These are phyloP conservation scores for Drosophila sp. DNA, from an alignment of 1,140 invertebrate species.

Conservation along the genomic window DNA sequence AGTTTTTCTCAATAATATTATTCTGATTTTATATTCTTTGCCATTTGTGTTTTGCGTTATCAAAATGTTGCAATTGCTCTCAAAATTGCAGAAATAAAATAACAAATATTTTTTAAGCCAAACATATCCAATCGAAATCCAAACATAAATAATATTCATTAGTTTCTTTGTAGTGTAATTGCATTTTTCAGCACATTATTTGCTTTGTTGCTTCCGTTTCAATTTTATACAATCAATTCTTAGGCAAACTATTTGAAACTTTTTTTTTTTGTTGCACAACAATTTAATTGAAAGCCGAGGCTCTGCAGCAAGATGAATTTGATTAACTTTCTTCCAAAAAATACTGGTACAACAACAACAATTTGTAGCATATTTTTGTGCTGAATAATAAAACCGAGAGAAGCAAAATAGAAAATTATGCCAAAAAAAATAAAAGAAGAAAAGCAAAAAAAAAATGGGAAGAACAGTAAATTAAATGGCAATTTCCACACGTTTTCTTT, in stretches of 20 bases:
- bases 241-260: background rate
- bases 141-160: background rate
- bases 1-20: no score
- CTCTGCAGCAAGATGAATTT: background rate
- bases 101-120: background rate
- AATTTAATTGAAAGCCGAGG: slow-evolving; percentile 6
- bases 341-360: background rate
- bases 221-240: background rate
- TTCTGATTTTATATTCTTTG: no score
- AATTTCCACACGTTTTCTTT: background rate
- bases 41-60: no score
- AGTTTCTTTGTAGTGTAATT: background rate
- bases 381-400: background rate
- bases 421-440: background rate
- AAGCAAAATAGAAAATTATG: background rate
- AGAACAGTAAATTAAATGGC: slow-evolving; percentile 1
- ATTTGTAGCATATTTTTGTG: slow-evolving; percentile 1
- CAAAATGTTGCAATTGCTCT: no score
- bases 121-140: background rate
- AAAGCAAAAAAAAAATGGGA: background rate
- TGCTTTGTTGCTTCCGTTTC: background rate
- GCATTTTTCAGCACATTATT: background rate
- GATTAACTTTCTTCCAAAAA: background rate
- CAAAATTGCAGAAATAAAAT: no score
- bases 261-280: background rate